A percentile compares a stretch with the other conserved stretches of the same genome.
These are phyloP conservation scores for Parelbella ahira DNA, from an alignment of 2,888 invertebrate genomes.

Conservation along the genomic window DNA sequence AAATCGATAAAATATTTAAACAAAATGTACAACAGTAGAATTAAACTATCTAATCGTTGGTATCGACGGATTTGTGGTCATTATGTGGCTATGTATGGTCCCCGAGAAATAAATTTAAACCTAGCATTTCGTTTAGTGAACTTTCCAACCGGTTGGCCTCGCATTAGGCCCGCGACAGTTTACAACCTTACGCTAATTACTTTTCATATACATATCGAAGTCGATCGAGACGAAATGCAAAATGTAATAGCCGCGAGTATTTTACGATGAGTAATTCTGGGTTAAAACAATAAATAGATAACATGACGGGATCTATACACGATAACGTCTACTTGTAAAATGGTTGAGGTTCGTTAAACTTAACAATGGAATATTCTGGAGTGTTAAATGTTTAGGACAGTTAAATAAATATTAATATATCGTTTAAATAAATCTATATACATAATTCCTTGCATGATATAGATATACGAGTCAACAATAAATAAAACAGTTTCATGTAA, in stretches of 20 bases:
- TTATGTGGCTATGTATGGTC: conserved; percentile 18
- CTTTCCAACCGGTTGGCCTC: neutral
- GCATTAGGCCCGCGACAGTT: neutral
- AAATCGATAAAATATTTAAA: neutral
- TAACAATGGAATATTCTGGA: conserved; percentile 22
- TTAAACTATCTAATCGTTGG: conserved; percentile 16
- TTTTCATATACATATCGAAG: conserved; percentile 4
- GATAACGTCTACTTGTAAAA: conserved; percentile 15
- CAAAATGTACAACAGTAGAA: conserved; percentile 12
- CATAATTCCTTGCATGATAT: conserved; percentile 9
- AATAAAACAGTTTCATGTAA: conserved; percentile 12
- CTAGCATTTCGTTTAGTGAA: conserved; percentile 2
- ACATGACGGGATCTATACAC: conserved; percentile 9
- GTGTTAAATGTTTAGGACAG: conserved; percentile 19
- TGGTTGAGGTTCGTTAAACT: conserved; percentile 6
- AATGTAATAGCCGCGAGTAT: conserved; percentile 12
- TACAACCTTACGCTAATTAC: conserved; percentile 18
- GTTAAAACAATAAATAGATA: conserved; percentile 20
- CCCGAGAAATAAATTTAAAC: conserved; percentile 9
- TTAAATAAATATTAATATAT: conserved; percentile 21
- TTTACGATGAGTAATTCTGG: conserved; percentile 8
- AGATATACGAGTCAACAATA: conserved; percentile 20
- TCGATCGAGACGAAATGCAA: conserved; percentile 19
- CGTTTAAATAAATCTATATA: no score
- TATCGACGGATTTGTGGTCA: conserved; percentile 14